Base-by-base conservation (phyloP, 1,140 invertebrate species). In the Scaptodrosophila lebanonensis region DNA sequence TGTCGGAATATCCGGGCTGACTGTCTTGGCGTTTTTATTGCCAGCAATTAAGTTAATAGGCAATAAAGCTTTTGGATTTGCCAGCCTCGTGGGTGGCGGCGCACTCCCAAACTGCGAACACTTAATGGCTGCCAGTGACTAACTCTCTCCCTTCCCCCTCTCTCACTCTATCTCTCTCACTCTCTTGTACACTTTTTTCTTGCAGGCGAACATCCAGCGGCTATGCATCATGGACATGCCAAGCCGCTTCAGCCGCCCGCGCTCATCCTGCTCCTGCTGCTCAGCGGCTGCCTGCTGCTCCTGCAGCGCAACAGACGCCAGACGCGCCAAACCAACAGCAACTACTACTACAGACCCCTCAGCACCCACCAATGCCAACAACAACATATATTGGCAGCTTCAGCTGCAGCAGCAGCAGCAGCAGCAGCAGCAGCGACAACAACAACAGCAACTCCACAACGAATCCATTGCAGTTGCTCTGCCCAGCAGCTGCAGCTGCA, bases 151-250 rank as follows among this genome's bases (percentile, higher is more conserved):
- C 6, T 0, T 13, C 29, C 6, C 1, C 12, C 6, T 0, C n/a
- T 33, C 6, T 0, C 7, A 9, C 12, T 3, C 12, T 1, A 8
- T 8, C 1, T 15, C 0, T 1, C 12, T 12, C 3, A 12, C 11
- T 45, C 6, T 48, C 1, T 9, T 13, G 0, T 11, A n/a, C 13
- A 5, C 15, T 30, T 33, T 32, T 15, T 20, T 9, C 3, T 58
- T 62, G 2, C 89, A 94, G 93, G 93, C 65, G 93, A 94, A 87
- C 92, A 94, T 88, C 93, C 93, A 83, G 93, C 93, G 40, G 93
- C 93, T 13, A 94, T 94, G 93, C 93, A 95, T 86, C 92, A 94
- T 61, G 93, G 93, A 6, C 66, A 68, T 52, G 71, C 86, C 7
- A 62, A 86, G 58, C 73, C 66, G 35, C 50, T 77, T 12, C 66